These are phyloP conservation scores for Rhinoderma darwinii DNA, from an alignment of 2,113 vertebrate genomes.

Conservation along the genomic window DNA sequence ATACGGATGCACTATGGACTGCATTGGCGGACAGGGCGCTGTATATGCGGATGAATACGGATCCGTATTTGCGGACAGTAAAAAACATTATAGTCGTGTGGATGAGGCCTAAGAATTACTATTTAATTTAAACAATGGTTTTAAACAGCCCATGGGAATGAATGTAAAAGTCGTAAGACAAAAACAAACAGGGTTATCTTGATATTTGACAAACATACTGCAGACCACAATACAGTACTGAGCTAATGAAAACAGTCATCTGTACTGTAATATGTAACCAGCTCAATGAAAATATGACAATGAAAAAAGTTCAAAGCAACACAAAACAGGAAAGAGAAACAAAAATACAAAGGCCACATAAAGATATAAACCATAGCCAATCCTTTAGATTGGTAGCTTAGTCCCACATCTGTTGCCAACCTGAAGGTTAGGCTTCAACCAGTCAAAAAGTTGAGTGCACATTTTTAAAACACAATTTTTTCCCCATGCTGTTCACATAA, in stretches of 20 bases:
- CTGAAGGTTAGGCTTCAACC: background rate
- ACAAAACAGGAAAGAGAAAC: background rate
- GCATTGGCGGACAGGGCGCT: too few relatives aligned
- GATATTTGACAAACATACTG: background rate
- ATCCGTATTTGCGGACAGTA: too few relatives aligned
- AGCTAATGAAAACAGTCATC: background rate
- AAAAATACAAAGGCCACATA: background rate
- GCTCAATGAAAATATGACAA: background rate
- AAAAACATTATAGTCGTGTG: too few relatives aligned
- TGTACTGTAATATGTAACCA: background rate
- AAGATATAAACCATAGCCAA: slow-evolving; percentile 24
- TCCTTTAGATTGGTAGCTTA: slow-evolving; percentile 31
- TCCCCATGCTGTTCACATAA: background rate
- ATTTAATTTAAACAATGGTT: background rate
- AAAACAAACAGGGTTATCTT: background rate
- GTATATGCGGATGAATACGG: too few relatives aligned
- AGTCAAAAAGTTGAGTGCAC: background rate
- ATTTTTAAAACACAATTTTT: background rate
- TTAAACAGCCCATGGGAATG: background rate
- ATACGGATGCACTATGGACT: too few relatives aligned
- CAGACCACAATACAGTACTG: background rate
- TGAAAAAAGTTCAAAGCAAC: background rate
- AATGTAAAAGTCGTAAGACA: background rate
- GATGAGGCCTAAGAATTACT: too few relatives aligned
- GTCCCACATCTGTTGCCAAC: background rate